Evolutionary conservation across 2,113 vertebrate species (phyloP), one percentile per base, ranked within the genome.

Genomic region (Lycaon pictus): DNA sequence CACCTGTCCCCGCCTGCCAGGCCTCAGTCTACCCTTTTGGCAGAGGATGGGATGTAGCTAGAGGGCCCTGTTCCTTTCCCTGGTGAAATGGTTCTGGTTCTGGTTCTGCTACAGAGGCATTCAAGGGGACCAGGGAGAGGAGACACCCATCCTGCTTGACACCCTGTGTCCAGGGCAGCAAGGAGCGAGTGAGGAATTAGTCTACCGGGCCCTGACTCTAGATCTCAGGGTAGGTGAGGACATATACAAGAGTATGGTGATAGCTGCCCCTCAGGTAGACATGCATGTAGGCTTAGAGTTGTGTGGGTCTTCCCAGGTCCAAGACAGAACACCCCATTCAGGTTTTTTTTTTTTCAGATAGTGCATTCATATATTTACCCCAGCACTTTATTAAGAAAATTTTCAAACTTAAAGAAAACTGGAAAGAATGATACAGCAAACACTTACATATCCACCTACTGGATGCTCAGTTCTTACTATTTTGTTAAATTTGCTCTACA

Each of bases 1-100:
- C 16, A 58, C 32, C 71, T 7, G 16, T n/a, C 86, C 19, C 60
- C 25, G 7, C 22, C 6, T 11, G 51, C 27, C 16, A 25, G 27
- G 69, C 72, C 65, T 96, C 90, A 92, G 84, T 94, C 89, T 90
- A 65, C 63, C 65, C 51, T 92, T 95, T 82, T 65, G 90, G 48
- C 32, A 69, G 81, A 81, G 76, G 62, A 51, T 89, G 43, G 72
- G 74, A 19, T 63, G 3, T 58, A 79, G 90, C 37, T 37, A 35
- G 53, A 32, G 65, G 29, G 48, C 32, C 55, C 29, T 82, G 23
- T 51, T 79, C 15, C 43, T 60, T n/a, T 58, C 32, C 58, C 58
- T 93, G 53, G 67, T 60, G 35, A 89, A 55, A 84, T 65, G 53
- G 53, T 84, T 86, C 51, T 88, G n/a, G 77, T 89, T 71, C 48